Conservation (phyloP, 2,113 vertebrate species). For the Pomatorhinus ruficollis region DNA sequence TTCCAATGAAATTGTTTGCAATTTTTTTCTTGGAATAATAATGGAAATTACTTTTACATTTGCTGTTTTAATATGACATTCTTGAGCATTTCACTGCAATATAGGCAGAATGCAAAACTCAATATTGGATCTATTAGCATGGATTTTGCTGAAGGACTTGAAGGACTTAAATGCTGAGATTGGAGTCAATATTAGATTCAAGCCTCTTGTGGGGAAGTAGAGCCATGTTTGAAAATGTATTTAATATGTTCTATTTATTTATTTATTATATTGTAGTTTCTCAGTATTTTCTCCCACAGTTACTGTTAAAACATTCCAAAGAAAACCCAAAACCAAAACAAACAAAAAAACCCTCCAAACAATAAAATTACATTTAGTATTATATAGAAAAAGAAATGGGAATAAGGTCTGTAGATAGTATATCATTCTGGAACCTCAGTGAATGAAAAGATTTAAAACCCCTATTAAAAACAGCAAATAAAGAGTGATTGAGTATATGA, state of each 20-base stretch:
- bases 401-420: neutral
- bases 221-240: neutral
- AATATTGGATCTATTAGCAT: neutral
- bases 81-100: neutral
- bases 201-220: neutral
- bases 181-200: constrained; percentile 20
- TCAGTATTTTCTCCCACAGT: neutral
- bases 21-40: constrained; percentile 5
- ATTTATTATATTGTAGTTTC: neutral
- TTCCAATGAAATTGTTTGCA: neutral
- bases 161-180: neutral
- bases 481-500: neutral
- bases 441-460: constrained; percentile 5
- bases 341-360: neutral
- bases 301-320: neutral
- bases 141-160: constrained; percentile 20
- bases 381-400: neutral
- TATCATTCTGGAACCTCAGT: neutral
- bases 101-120: neutral
- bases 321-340: neutral
- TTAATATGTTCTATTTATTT: neutral
- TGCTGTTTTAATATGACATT: neutral
- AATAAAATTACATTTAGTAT: neutral
- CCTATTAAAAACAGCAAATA: constrained; percentile 12
- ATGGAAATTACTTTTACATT: neutral